A percentile compares a stretch with the other conserved stretches of the same genome.
phyloP scores from a whole-genome alignment of 2,797 vertebrate genomes.

The Pangasius mekongensis region DNA sequence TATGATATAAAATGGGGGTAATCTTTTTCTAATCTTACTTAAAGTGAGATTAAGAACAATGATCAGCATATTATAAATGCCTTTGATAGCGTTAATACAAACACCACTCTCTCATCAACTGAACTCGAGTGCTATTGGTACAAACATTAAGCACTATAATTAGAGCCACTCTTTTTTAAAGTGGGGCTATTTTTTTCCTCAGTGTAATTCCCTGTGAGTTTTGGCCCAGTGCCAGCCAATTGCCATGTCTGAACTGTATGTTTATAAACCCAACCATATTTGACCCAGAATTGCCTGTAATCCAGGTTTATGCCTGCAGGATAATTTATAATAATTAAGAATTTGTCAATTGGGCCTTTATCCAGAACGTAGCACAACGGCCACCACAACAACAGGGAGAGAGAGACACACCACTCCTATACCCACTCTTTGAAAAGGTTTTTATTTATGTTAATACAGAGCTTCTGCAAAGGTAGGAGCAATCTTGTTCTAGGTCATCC shows the following conservation, averaged over 20 bases:
- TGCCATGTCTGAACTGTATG: not conserved
- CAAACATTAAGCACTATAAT: constrained; percentile 44
- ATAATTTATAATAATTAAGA: constrained; percentile 41
- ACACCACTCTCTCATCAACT: not conserved
- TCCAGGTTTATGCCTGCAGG: constrained; percentile 12
- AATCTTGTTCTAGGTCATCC: not conserved
- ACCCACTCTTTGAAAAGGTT: not conserved
- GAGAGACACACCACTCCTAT: not conserved
- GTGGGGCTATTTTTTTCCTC: constrained; percentile 19
- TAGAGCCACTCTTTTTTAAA: constrained; percentile 20
- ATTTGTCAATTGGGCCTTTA: constrained; percentile 33
- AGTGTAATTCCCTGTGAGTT: constrained; percentile 19
- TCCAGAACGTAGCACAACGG: constrained; percentile 14
- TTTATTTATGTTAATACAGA: not conserved
- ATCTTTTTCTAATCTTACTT: constrained; percentile 10
- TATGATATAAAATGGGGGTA: not conserved
- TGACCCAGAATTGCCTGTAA: not conserved
- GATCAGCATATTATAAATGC: constrained; percentile 17
- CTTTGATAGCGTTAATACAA: not conserved
- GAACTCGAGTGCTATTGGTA: constrained; percentile 8
- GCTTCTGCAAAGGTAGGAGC: not conserved
- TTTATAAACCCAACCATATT: not conserved
- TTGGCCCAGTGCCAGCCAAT: constrained; percentile 14
- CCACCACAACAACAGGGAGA: not conserved
- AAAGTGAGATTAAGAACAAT: constrained; percentile 15